phyloP scores from a whole-genome alignment of 1,140 invertebrate genomes.

The Vanessa atalanta region DNA sequence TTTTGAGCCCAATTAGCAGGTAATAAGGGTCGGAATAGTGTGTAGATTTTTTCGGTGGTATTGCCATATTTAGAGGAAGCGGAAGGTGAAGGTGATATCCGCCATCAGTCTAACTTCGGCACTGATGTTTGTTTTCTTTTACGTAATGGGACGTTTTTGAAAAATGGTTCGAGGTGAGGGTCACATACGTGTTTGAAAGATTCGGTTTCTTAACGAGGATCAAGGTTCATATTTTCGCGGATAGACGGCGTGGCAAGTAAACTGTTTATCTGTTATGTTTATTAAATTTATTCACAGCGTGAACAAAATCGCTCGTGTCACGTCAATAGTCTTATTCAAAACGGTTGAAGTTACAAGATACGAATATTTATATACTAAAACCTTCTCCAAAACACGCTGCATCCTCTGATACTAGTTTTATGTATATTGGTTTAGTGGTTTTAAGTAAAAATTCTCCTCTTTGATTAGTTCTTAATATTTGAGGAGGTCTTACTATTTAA shows the following conservation, averaged over 20 bases:
- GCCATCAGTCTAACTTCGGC: constrained; percentile 56
- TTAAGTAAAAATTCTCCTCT: too few species aligned
- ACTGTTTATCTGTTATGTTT: not conserved
- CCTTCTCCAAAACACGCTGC: too few species aligned
- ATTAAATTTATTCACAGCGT: too few species aligned
- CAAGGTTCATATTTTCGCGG: constrained; percentile 25
- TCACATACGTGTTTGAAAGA: constrained; percentile 35
- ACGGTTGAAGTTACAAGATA: too few species aligned
- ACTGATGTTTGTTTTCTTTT: constrained; percentile 55
- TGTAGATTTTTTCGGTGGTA: not conserved
- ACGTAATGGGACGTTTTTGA: constrained; percentile 54
- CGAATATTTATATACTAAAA: too few species aligned
- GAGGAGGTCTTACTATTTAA: too few species aligned
- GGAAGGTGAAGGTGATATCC: constrained; percentile 68
- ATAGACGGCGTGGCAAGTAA: not conserved
- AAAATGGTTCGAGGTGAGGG: constrained; percentile 34
- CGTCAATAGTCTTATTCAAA: too few species aligned
- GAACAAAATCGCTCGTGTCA: too few species aligned
- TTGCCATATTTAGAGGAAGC: constrained; percentile 48
- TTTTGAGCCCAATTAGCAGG: not conserved
- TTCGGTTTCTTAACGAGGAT: constrained; percentile 41
- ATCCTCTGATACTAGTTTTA: too few species aligned
- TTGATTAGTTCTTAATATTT: too few species aligned
- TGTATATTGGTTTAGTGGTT: too few species aligned
- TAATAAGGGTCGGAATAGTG: constrained; percentile 9